Base-by-base conservation (phyloP, 1,140 invertebrate genomes). In the Calliphora vicina region DNA sequence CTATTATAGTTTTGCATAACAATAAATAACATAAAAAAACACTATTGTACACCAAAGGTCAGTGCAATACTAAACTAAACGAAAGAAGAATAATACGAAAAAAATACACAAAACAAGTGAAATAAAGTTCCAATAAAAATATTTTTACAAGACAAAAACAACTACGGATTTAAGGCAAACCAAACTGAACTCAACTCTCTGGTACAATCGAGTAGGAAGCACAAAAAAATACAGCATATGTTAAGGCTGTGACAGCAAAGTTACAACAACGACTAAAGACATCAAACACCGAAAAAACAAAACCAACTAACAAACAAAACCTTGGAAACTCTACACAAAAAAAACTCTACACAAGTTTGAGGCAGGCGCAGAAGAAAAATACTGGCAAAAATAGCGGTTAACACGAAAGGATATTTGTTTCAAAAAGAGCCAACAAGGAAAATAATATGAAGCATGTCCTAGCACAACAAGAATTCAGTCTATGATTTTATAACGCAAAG, bases 261-360 rank as follows among this genome's bases (percentile, higher is more conserved):
- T 20, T 67, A 67, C 61, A 67, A 67, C 61, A 67, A 67, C 61
- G 61, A 23, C 20, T 67, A 67, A 67, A 67, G n/a, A 25, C 61
- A 57, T 57, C 50, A 57, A 57, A 57, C 20, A 10, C 6, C n/a
- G 17, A 50, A 42, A 35, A 43, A 78, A 78, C 25, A 78, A 78
- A 45, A 12, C 20, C 45, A 57, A 25, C 10, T 26, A 23, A 78
- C 42, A 45, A 78, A 78, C 35, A 78, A 45, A 78, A 43, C 74
- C 74, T 78, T 78, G 74, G 74, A 78, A 78, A 78, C 2, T 78
- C 74, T 78, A 78, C 74, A 78, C 72, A 45, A 35, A 2, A 17
- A 76, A 20, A 76, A 78, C 35, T 78, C 74, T 78, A 78, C 74
- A 78, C 3, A 43, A 42, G 17, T 42, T 2, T 76, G 8, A n/a